A percentile compares a stretch with the other conserved stretches of the same genome.
Conservation (phyloP, 2,113 vertebrate species). For the Melierax canorus region DNA sequence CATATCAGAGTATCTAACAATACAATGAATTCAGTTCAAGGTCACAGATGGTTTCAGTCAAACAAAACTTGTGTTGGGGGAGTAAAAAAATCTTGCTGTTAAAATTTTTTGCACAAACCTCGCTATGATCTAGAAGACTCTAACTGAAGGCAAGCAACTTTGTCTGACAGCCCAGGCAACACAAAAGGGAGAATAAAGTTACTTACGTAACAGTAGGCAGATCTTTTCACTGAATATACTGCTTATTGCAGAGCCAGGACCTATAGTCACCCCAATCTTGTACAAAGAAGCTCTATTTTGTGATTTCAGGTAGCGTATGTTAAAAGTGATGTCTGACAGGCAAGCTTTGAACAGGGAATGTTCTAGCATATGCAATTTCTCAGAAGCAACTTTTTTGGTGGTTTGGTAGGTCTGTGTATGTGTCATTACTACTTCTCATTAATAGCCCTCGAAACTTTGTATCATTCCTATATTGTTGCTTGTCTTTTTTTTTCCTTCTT, state of each 20-base stretch:
- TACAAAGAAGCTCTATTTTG: background rate
- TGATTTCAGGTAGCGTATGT: background rate
- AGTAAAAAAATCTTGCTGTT: background rate
- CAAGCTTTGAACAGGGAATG: background rate
- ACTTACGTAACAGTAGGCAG: background rate
- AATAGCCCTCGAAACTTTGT: background rate
- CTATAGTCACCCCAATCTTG: background rate
- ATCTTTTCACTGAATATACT: background rate
- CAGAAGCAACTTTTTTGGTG: background rate
- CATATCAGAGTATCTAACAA: background rate
- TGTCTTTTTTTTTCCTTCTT: background rate
- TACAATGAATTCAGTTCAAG: background rate
- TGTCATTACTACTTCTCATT: background rate
- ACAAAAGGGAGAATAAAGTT: background rate
- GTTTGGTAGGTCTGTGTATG: background rate
- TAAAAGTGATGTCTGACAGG: background rate
- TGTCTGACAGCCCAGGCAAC: background rate
- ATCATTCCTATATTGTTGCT: background rate
- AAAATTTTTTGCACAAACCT: background rate
- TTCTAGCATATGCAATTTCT: background rate
- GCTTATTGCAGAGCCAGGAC: background rate
- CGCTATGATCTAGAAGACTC: background rate
- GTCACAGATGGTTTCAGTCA: background rate
- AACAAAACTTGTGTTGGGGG: background rate
- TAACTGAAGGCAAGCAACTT: background rate